Evolutionary conservation across 2,797 vertebrate species (phyloP).

Genomic region (Sebastes glaucus): DNA sequence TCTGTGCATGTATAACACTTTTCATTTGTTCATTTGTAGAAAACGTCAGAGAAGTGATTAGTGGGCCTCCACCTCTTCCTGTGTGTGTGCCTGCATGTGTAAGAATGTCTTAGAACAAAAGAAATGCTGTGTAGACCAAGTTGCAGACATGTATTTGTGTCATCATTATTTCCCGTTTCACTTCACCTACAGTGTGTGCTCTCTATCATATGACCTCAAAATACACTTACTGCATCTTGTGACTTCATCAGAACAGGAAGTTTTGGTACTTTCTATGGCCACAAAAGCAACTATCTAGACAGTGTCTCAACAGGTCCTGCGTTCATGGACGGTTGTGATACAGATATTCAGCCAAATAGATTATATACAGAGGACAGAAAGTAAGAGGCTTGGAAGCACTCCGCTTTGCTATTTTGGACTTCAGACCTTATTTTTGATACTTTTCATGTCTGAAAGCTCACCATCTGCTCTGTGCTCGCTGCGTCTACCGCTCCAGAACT

Average conservation of each 20-base stretch:
- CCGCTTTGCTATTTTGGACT: constrained; percentile 8
- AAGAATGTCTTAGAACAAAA: neutral
- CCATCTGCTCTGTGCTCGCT: constrained; percentile 20
- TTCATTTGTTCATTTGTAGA: neutral
- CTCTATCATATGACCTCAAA: neutral
- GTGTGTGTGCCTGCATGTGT: neutral
- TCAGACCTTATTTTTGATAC: neutral
- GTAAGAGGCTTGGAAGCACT: constrained; percentile 1
- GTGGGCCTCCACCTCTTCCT: neutral
- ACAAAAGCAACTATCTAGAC: neutral
- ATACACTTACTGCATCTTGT: neutral
- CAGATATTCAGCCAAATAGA: neutral
- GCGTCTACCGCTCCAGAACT: neutral
- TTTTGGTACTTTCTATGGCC: neutral
- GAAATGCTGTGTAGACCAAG: neutral
- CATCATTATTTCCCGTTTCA: neutral
- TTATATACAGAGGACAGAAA: neutral
- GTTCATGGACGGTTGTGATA: neutral
- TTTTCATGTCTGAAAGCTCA: constrained; percentile 11
- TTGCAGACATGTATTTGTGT: neutral
- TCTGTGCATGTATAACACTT: neutral
- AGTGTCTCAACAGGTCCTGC: neutral
- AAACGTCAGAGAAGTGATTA: neutral
- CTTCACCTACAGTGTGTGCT: neutral
- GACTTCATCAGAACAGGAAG: neutral